Evolutionary conservation across 2,888 invertebrate species (phyloP).

Genomic region (Eupelmus urozonus): DNA sequence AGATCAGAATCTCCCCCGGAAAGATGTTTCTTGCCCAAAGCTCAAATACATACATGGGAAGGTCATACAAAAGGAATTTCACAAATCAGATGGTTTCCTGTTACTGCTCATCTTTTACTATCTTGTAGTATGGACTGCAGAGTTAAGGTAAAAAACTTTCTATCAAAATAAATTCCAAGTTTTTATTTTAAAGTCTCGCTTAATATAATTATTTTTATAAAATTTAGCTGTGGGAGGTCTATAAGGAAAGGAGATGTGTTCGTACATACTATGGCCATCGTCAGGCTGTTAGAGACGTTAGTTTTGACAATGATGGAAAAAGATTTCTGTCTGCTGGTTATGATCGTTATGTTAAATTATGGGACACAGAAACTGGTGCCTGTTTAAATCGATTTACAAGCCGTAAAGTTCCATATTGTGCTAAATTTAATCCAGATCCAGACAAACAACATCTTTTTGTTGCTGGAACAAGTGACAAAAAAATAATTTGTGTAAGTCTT

Average conservation of each 20-base stretch:
- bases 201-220: conserved; percentile 1
- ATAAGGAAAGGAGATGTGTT: conserved; percentile 94
- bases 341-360: conserved; percentile 97
- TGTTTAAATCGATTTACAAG: conserved; percentile 93
- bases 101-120: conserved; percentile 94
- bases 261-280: conserved; percentile 97
- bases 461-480: conserved; percentile 99
- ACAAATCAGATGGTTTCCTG: conserved; percentile 95
- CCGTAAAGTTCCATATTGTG: conserved; percentile 97
- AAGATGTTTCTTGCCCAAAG: conserved; percentile 97
- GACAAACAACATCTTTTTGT: conserved; percentile 99
- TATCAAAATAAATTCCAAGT: neutral
- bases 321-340: conserved; percentile 98
- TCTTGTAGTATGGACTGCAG: conserved; percentile 98
- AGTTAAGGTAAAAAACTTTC: conserved; percentile 85
- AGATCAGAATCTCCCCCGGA: conserved; percentile 93
- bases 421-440: conserved; percentile 97
- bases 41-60: conserved; percentile 96
- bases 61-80: conserved; percentile 98
- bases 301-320: conserved; percentile 95
- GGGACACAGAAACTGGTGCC: conserved; percentile 98
- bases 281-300: conserved; percentile 96
- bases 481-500: conserved; percentile 95
- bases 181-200: neutral
- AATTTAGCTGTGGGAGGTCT: conserved; percentile 96